Evolutionary conservation across 1,140 invertebrate genomes (phyloP).

Genomic region (Cotesia glomerata): DNA sequence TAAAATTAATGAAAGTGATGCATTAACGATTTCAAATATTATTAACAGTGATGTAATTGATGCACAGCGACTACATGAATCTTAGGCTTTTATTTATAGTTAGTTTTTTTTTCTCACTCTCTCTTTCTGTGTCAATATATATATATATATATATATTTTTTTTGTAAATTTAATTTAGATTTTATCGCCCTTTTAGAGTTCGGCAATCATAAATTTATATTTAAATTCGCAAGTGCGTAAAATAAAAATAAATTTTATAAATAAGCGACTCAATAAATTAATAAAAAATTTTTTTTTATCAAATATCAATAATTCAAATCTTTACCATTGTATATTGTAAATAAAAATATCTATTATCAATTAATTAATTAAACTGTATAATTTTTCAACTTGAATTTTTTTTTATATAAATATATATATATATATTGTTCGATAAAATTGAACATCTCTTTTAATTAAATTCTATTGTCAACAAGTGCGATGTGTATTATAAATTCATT

Average conservation of each 20-base stretch:
- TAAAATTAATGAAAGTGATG: conserved; percentile 6
- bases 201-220: too few species aligned
- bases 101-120: neutral
- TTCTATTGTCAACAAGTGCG: conserved; percentile 55
- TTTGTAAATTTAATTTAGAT: neutral
- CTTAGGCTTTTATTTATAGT: neutral
- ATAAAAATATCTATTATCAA: too few species aligned
- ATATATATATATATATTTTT: neutral
- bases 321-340: too few species aligned
- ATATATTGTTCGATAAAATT: neutral
- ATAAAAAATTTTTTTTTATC: neutral
- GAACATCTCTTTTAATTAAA: conserved; percentile 25
- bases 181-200: neutral
- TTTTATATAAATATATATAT: too few species aligned
- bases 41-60: conserved; percentile 10
- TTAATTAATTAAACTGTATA: neutral
- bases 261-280: too few species aligned
- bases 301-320: too few species aligned
- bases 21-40: neutral
- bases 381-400: neutral
- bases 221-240: too few species aligned
- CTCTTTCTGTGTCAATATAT: neutral
- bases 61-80: conserved; percentile 5
- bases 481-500: conserved; percentile 46
- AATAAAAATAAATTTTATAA: too few species aligned